Evolutionary conservation across 2,113 vertebrate genomes (phyloP).

Genomic region (Gymnocephalus cernua): DNA sequence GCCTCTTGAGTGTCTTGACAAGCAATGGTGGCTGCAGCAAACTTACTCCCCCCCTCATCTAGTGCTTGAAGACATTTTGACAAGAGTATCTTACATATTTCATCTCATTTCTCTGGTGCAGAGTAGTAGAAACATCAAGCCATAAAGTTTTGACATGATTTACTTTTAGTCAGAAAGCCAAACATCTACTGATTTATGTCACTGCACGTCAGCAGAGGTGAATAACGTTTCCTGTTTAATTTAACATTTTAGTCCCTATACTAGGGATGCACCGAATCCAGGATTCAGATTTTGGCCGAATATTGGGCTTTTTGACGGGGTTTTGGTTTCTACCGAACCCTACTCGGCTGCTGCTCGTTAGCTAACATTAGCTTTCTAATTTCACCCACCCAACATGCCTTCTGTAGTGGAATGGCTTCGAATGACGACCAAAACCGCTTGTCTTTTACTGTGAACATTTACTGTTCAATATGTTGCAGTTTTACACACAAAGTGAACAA

Average conservation of each 20-base stretch:
- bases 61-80: constrained; percentile 47
- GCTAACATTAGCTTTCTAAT: no score
- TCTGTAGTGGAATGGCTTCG: no score
- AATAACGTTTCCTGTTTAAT: constrained; percentile 9
- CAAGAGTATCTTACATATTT: constrained; percentile 63
- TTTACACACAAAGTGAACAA: no score
- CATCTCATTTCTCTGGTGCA: constrained; percentile 47
- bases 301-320: no score
- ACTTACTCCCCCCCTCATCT: constrained; percentile 34
- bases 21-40: constrained; percentile 43
- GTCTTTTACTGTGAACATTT: no score
- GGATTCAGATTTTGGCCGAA: no score
- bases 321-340: no score
- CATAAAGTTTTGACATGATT: constrained; percentile 51
- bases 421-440: no score
- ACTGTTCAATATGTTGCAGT: no score
- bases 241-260: constrained; percentile 12
- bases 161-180: constrained; percentile 36
- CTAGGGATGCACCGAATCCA: no score
- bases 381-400: no score
- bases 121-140: constrained; percentile 14
- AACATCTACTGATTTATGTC: constrained; percentile 40
- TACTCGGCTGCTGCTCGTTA: no score
- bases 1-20: constrained; percentile 68
- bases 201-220: not conserved